Conservation (phyloP, 2,113 vertebrate genomes). For the Fulica atra region DNA sequence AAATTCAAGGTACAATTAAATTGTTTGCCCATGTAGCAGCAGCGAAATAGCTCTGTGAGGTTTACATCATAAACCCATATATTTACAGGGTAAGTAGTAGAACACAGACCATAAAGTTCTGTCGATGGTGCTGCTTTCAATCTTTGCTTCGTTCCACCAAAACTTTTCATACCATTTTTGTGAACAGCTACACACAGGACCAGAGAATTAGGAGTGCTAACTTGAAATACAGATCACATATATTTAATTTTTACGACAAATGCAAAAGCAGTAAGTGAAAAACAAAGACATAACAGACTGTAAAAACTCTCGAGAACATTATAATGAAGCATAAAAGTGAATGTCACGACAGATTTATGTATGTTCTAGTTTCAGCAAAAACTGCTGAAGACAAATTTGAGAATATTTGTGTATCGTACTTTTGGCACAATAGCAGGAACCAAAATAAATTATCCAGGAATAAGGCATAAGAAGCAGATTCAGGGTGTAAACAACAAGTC, state of each 20-base stretch:
- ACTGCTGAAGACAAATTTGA: conserved; percentile 49
- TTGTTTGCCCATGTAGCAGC: background rate
- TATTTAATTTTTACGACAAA: conserved; percentile 37
- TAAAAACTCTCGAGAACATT: conserved; percentile 14
- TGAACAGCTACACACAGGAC: background rate
- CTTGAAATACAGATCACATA: conserved; percentile 17
- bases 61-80: background rate
- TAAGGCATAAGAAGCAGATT: conserved; percentile 28
- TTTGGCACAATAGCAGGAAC: conserved; percentile 42
- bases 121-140: background rate
- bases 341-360: conserved; percentile 57
- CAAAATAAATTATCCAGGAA: conserved; percentile 52
- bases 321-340: conserved; percentile 36
- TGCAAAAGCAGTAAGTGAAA: conserved; percentile 40
- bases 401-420: conserved; percentile 43
- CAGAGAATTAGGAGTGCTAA: background rate
- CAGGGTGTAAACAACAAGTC: conserved; percentile 13
- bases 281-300: conserved; percentile 53
- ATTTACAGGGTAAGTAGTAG: background rate
- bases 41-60: conserved; percentile 7
- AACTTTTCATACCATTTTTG: conserved; percentile 10
- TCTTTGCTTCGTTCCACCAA: background rate
- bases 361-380: conserved; percentile 23
- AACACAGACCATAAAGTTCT: conserved; percentile 8
- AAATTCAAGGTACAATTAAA: conserved; percentile 39